Conservation (phyloP, 2,888 invertebrate genomes). For the Brachypalpus laphriformis region DNA sequence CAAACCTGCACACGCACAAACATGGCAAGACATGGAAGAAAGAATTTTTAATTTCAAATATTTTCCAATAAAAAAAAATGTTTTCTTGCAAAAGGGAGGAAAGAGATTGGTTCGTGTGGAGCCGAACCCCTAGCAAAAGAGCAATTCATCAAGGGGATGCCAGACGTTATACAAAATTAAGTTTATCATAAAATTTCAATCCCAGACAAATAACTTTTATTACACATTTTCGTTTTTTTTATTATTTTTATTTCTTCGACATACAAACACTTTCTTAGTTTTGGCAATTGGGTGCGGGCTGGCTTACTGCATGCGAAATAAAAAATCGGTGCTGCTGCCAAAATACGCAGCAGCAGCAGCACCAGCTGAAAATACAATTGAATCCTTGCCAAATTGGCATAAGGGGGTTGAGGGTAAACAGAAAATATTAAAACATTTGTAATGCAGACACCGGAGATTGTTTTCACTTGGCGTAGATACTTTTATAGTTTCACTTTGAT, state of each 20-base stretch:
- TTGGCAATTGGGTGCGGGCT: background rate
- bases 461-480: slow-evolving; percentile 43
- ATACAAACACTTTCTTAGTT: slow-evolving; percentile 52
- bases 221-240: slow-evolving; percentile 2
- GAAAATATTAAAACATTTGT: slow-evolving; percentile 57
- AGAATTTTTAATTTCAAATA: slow-evolving; percentile 69
- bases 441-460: slow-evolving; percentile 64
- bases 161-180: slow-evolving; percentile 73
- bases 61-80: slow-evolving; percentile 31
- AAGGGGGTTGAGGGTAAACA: background rate
- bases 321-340: slow-evolving; percentile 49
- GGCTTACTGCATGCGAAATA: slow-evolving; percentile 21
- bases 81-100: background rate
- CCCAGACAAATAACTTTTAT: slow-evolving; percentile 69
- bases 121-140: slow-evolving; percentile 3
- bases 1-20: background rate
- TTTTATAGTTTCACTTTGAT: slow-evolving; percentile 58
- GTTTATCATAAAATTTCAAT: slow-evolving; percentile 73
- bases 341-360: slow-evolving; percentile 48
- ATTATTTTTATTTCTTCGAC: background rate
- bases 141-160: slow-evolving; percentile 60
- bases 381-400: slow-evolving; percentile 64
- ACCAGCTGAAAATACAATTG: slow-evolving; percentile 62
- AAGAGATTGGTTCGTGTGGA: background rate
- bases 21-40: background rate